phyloP scores from a whole-genome alignment of 30 jellyfish, hydroid and myxozoan genomes.

The Cassiopea xamachana region DNA sequence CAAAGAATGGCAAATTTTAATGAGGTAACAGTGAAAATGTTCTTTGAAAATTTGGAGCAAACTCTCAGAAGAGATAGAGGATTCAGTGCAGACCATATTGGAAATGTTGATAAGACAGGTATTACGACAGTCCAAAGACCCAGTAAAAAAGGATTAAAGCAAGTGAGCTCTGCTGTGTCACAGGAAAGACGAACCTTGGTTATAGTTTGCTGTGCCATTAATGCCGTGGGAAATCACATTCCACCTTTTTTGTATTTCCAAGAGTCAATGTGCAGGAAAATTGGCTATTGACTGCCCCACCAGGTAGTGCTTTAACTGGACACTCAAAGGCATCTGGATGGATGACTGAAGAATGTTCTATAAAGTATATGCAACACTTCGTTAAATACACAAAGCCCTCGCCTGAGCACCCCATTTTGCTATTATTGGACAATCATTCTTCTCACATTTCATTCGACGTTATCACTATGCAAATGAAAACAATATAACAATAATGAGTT shows the following conservation, averaged over 20 bases:
- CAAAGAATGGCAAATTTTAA: too few relatives aligned
- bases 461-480: slow-evolving; percentile 49
- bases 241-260: slow-evolving; percentile 78
- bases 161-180: too few relatives aligned
- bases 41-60: too few relatives aligned
- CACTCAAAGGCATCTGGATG: slow-evolving; percentile 64
- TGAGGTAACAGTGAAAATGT: too few relatives aligned
- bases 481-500: slow-evolving; percentile 48
- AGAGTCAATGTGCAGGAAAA: slow-evolving; percentile 49
- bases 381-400: slow-evolving; percentile 46
- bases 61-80: too few relatives aligned
- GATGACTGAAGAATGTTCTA: slow-evolving; percentile 56
- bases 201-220: too few relatives aligned
- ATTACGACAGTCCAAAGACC: too few relatives aligned
- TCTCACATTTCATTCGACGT: slow-evolving; percentile 62
- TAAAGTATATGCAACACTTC: slow-evolving; percentile 32
- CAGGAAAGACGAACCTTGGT: too few relatives aligned
- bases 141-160: too few relatives aligned
- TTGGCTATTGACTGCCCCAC: slow-evolving; percentile 63
- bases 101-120: too few relatives aligned
- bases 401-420: slow-evolving; percentile 40
- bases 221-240: slow-evolving; percentile 49
- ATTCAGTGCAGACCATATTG: too few relatives aligned
- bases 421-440: slow-evolving; percentile 69
- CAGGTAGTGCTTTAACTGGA: slow-evolving; percentile 57